Conservation (phyloP, 1,140 invertebrate genomes). For the Drosophila micromelanica region DNA sequence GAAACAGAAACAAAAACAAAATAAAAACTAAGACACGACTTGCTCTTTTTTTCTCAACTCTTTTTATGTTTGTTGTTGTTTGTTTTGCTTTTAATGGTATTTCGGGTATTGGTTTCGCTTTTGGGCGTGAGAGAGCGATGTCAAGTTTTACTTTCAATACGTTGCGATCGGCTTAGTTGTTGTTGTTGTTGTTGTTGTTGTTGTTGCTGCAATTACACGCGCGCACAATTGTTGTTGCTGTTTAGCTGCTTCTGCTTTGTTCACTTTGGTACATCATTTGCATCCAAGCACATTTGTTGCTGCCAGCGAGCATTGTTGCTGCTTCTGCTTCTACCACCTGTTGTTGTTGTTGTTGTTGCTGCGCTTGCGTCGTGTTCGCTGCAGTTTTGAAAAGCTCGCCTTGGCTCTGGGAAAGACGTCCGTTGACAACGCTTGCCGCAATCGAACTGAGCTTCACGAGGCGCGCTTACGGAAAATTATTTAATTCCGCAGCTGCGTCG, state of each 20-base stretch:
- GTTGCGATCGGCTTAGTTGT: conserved; percentile 2
- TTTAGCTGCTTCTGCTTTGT: conserved; percentile 13
- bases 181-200: neutral
- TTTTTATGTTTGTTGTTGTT: conserved; percentile 5
- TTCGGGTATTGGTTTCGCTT: conserved; percentile 41
- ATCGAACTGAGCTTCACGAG: conserved; percentile 80
- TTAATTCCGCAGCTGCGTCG: conserved; percentile 64
- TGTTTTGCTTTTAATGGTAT: conserved; percentile 23
- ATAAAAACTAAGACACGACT: conserved; percentile 13
- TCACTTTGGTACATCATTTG: conserved; percentile 23
- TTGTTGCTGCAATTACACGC: conserved; percentile 12
- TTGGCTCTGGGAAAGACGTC: conserved; percentile 51
- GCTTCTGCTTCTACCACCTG: neutral
- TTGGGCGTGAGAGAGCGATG: conserved; percentile 22
- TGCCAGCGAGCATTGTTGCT: neutral
- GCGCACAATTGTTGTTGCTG: conserved; percentile 6
- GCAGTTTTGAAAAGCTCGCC: conserved; percentile 18
- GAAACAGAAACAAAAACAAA: conserved; percentile 13
- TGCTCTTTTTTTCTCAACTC: neutral
- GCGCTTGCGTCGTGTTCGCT: conserved; percentile 22
- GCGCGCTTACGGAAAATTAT: conserved; percentile 78
- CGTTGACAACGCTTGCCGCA: conserved; percentile 69
- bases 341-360: neutral
- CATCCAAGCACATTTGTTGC: conserved; percentile 8
- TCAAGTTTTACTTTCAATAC: conserved; percentile 47